Conservation (phyloP, 2,888 invertebrate species). For the Opisthograptis luteolata region DNA sequence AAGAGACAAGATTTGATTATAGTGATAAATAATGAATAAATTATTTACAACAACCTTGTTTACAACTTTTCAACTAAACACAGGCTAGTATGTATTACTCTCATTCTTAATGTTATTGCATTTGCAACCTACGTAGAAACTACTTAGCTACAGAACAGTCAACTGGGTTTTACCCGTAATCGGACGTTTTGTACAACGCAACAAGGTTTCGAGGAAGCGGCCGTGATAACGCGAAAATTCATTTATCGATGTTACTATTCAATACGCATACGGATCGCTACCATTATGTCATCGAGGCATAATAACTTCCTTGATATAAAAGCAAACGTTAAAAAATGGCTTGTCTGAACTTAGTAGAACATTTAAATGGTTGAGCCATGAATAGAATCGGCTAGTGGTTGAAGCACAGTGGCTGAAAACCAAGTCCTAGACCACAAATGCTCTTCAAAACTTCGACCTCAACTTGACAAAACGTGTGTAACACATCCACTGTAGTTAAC, state of each 20-base stretch:
- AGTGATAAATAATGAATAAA: too few species aligned
- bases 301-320: slow-evolving; percentile 10
- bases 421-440: slow-evolving; percentile 8
- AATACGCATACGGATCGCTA: neutral
- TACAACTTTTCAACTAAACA: neutral
- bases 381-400: too few species aligned
- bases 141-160: slow-evolving; percentile 13
- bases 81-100: neutral
- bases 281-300: slow-evolving; percentile 13
- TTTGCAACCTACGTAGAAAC: neutral
- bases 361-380: neutral
- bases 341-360: neutral
- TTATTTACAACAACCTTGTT: neutral
- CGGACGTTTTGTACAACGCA: slow-evolving; percentile 27
- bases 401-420: slow-evolving; percentile 10
- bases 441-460: slow-evolving; percentile 1
- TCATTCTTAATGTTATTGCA: neutral
- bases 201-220: slow-evolving; percentile 38
- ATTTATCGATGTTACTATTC: slow-evolving; percentile 13
- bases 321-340: neutral
- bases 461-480: neutral
- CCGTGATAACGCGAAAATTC: slow-evolving; percentile 46
- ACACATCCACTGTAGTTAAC: neutral
- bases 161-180: slow-evolving; percentile 43
- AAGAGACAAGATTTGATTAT: too few species aligned